These are phyloP conservation scores for Agrochola lychnidis DNA, from an alignment of 2,888 invertebrate species.

Conservation along the genomic window DNA sequence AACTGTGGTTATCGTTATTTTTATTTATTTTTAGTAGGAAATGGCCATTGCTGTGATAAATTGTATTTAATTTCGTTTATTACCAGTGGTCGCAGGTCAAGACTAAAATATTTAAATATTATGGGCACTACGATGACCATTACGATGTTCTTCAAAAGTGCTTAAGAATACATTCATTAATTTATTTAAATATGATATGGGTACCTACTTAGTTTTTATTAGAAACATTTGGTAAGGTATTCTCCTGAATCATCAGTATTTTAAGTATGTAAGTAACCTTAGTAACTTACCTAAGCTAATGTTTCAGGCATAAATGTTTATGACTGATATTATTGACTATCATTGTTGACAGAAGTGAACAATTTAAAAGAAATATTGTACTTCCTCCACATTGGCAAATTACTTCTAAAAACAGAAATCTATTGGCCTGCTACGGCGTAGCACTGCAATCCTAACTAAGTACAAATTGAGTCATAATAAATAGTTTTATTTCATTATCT, in stretches of 20 bases:
- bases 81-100: slow-evolving; percentile 28
- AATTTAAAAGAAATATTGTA: background rate
- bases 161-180: slow-evolving; percentile 27
- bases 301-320: background rate
- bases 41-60: slow-evolving; percentile 21
- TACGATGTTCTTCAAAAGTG: background rate
- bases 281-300: background rate
- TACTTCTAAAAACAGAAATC: background rate
- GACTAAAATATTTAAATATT: slow-evolving; percentile 28
- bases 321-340: background rate
- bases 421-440: slow-evolving; percentile 15
- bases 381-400: background rate
- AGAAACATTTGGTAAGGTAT: background rate
- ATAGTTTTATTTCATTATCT: background rate
- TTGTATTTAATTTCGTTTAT: slow-evolving; percentile 38
- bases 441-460: background rate
- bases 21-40: slow-evolving; percentile 42
- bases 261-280: too few species aligned
- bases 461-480: background rate
- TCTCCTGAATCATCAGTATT: too few species aligned
- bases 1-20: slow-evolving; percentile 27
- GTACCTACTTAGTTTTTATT: background rate
- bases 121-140: background rate
- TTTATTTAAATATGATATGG: background rate
- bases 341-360: background rate